Evolutionary conservation across 2,888 invertebrate species (phyloP).

Genomic region (Athalia cordata): DNA sequence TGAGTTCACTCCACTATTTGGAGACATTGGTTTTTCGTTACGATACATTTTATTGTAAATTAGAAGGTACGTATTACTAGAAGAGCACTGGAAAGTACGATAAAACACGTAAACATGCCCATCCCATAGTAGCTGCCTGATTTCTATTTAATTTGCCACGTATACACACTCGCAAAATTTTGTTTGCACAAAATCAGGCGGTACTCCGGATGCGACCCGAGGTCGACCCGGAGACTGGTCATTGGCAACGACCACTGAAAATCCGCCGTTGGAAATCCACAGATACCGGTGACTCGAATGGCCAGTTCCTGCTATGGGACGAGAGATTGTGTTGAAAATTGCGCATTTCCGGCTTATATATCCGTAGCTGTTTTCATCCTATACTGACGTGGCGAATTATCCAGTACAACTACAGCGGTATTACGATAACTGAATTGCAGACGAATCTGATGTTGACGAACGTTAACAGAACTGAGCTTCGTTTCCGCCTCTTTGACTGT

Average conservation of each 20-base stretch:
- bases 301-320: slow-evolving; percentile 6
- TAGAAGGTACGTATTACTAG: too few relatives aligned
- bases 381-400: neutral
- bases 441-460: too few relatives aligned
- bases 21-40: too few relatives aligned
- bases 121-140: slow-evolving; percentile 3
- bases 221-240: slow-evolving; percentile 35
- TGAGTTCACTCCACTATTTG: neutral
- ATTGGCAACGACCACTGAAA: slow-evolving; percentile 30
- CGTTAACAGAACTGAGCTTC: too few relatives aligned
- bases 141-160: slow-evolving; percentile 39
- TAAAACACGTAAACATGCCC: neutral
- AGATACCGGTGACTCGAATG: slow-evolving; percentile 28
- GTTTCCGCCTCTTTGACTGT: too few relatives aligned
- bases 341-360: neutral
- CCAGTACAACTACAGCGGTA: too few relatives aligned
- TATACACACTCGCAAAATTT: slow-evolving; percentile 30
- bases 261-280: slow-evolving; percentile 31
- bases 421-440: too few relatives aligned
- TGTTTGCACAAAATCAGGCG: slow-evolving; percentile 42
- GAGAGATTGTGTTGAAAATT: slow-evolving; percentile 9
- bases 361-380: neutral
- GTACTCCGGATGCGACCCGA: slow-evolving; percentile 37
- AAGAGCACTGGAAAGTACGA: slow-evolving; percentile 16
- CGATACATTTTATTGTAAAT: too few relatives aligned